Evolutionary conservation across 2,113 vertebrate genomes (phyloP).

Genomic region (Polypterus bichir): DNA sequence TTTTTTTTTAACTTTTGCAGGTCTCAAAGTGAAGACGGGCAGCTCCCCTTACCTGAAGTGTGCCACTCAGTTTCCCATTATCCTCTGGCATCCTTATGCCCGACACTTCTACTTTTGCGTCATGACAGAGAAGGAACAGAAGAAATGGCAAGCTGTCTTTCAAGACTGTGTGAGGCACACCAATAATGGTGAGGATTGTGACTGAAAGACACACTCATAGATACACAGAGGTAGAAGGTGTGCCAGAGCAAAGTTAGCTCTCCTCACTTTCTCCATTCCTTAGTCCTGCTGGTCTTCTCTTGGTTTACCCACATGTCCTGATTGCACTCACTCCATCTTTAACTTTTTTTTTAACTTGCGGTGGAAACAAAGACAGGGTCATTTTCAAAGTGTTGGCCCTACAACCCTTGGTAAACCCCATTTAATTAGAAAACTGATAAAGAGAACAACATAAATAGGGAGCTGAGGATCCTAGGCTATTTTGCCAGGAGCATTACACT

Average conservation of each 20-base stretch:
- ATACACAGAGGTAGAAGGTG: constrained; percentile 11
- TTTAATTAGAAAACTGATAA: too few relatives aligned
- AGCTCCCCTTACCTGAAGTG: constrained; percentile 63
- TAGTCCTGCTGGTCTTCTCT: too few relatives aligned
- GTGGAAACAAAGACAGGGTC: too few relatives aligned
- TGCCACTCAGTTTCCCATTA: constrained; percentile 66
- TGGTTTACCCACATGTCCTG: too few relatives aligned
- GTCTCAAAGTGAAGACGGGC: constrained; percentile 52
- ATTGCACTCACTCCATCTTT: too few relatives aligned
- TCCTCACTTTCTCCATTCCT: too few relatives aligned
- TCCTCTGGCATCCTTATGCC: constrained; percentile 85
- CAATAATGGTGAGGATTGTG: constrained; percentile 66
- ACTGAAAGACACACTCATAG: background rate
- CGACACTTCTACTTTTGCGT: constrained; percentile 83
- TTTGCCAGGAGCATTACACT: too few relatives aligned
- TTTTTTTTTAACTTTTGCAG: constrained; percentile 32
- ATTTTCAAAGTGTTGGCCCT: too few relatives aligned
- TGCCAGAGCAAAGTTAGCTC: background rate
- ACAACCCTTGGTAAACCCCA: too few relatives aligned
- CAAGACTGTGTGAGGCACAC: constrained; percentile 81
- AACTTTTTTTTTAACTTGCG: too few relatives aligned
- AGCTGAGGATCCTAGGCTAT: too few relatives aligned
- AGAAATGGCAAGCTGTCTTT: constrained; percentile 80
- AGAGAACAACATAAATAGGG: too few relatives aligned
- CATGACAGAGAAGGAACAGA: constrained; percentile 80